phyloP scores from a whole-genome alignment of 2,113 vertebrate species.

The Tamias sibiricus region DNA sequence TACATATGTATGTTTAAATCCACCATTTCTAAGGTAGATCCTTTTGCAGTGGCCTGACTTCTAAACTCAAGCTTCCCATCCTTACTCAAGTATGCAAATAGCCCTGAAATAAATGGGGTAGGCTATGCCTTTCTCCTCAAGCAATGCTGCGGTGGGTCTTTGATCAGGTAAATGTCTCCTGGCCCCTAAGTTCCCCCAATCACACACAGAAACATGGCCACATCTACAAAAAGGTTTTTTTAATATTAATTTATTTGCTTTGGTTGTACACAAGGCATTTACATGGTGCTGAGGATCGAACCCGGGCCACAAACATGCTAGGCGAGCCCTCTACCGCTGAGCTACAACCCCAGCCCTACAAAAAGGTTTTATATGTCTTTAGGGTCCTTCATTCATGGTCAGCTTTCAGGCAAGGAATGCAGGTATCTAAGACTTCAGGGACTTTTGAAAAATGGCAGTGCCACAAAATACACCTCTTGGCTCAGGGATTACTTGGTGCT shows the following conservation, averaged over 20 bases:
- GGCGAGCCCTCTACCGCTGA: too few species aligned
- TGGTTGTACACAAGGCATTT: too few species aligned
- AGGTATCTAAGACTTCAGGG: neutral
- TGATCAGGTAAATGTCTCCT: neutral
- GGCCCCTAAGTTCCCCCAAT: neutral
- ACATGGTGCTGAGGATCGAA: too few species aligned
- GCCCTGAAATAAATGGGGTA: neutral
- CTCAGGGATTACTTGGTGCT: neutral
- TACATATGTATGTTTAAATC: too few species aligned
- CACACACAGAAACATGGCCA: neutral
- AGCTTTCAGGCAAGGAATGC: neutral
- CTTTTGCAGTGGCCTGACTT: neutral
- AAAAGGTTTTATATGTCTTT: neutral
- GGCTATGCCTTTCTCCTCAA: neutral
- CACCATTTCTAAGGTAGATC: neutral
- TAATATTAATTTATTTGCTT: too few species aligned
- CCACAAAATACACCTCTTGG: neutral
- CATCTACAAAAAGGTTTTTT: neutral
- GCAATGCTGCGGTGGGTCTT: neutral
- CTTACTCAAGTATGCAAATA: neutral
- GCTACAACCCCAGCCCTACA: too few species aligned
- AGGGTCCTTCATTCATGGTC: neutral
- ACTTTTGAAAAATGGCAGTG: neutral
- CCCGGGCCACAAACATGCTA: too few species aligned
- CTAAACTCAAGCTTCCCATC: neutral